Evolutionary conservation across 2,888 invertebrate species (phyloP), one percentile per base, ranked within the genome.

Genomic region (Chrysomela aeneicollis): DNA sequence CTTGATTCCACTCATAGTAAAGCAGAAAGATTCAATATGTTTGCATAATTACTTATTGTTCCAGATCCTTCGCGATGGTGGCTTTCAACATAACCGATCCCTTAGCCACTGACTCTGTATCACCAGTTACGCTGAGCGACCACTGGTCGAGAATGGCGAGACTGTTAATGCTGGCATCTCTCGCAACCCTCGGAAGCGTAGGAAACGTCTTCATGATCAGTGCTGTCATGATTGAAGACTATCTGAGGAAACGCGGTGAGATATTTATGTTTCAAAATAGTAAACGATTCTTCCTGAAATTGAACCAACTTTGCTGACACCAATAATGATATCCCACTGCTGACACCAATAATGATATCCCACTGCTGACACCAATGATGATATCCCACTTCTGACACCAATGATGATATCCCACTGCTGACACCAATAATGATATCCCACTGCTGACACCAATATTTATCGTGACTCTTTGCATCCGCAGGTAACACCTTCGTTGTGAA

Each of bases 201-300:
- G 93, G 92, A 0, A 90, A 92, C 76, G 88, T 92, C 15, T 93
- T 90, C 77, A 87, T 92, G 84, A 91, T 92, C 67, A 91, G 90
- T 69, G 87, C 90, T 5, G 87, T 90, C 63, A 89, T 90, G 85
- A 89, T 90, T 42, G 90, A 90, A 74, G 90, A 90, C 74, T 88
- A 89, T 75, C 83, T 90, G 6, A 87, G 88, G 75, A 88, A 88
- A 78, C 84, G 87, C 85, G 90, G 90, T 89, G 78, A 76, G 80
- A 61, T n/a, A 55, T 5, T 18, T n/a, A 10, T 51, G 19, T n/a
- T 17, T 19, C 21, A 50, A 50, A 8, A 6, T n/a, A n/a, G n/a
- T n/a, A n/a, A n/a, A n/a, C n/a, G n/a, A n/a, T n/a, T n/a, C n/a
- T n/a, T n/a, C n/a, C n/a, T n/a, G n/a, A n/a, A n/a, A n/a, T n/a